Evolutionary conservation across 2,113 vertebrate species (phyloP).

Genomic region (Chiloscyllium plagiosum): DNA sequence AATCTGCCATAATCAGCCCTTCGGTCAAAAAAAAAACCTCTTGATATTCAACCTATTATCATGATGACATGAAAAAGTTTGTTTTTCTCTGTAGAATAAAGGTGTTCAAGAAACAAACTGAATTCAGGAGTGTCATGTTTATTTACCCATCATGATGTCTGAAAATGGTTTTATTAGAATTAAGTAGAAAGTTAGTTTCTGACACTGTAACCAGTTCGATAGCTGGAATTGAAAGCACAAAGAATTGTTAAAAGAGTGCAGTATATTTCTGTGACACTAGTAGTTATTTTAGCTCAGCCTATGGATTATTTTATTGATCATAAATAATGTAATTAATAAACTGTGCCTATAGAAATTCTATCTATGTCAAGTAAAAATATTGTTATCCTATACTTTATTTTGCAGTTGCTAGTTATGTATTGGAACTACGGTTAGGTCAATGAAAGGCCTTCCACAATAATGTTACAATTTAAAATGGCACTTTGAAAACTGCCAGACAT

Average conservation of each 20-base stretch:
- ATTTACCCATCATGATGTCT: neutral
- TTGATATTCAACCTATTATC: neutral
- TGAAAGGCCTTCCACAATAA: neutral
- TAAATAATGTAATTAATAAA: neutral
- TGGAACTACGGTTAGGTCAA: neutral
- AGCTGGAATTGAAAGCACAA: neutral
- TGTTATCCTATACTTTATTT: neutral
- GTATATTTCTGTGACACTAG: neutral
- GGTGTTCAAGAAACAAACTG: neutral
- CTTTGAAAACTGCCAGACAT: neutral
- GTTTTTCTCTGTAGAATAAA: neutral
- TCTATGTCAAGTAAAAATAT: neutral
- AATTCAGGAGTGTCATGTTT: no score
- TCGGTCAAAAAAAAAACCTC: neutral
- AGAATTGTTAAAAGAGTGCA: neutral
- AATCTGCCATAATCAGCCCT: no score
- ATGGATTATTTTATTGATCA: neutral
- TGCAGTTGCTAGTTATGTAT: neutral
- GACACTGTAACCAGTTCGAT: neutral
- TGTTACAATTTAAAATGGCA: neutral
- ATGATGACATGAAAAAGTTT: neutral
- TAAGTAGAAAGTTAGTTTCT: neutral
- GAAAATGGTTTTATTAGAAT: neutral
- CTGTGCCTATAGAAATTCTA: neutral
- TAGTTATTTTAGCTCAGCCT: neutral